Base-by-base conservation (phyloP, 2,888 invertebrate genomes). In the Mythimna ferrago region DNA sequence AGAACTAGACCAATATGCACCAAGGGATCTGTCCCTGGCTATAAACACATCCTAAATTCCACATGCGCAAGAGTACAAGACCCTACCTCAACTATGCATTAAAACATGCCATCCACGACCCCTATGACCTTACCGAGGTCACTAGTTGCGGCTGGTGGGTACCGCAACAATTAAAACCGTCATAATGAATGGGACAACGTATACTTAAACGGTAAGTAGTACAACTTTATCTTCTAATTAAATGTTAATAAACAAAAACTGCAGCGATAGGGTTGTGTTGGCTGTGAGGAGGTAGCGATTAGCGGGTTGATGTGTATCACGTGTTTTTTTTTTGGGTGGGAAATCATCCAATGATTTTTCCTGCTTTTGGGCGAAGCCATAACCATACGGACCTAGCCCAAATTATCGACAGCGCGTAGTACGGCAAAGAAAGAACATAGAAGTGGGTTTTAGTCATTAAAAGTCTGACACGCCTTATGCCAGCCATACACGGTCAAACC, bases 221-320 rank as follows among this genome's bases (percentile, higher is more conserved):
- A 91, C 88, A 89, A 92, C 92, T 93, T 91, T 92, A 93, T 93
- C 92, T 92, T 92, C 92, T 94, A 93, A 93, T 94, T 94, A 94
- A 94, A 94, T 93, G 94, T 88, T 93, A 93, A 92, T 94, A 92
- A 93, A 94, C 93, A 94, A 94, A 94, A 94, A 94, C 90, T 89
- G 83, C 78, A 81, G 80, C 78, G 81, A 89, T 89, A 82, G 81
- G 85, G 78, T 61, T 81, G 76, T 11, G 78, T 38, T 14, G 58
- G 86, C 87, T 78, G 62, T 71, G 70, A 89, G 89, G 53, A 61
- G 80, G 9, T 14, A 85, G 87, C 85, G 78, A 21, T 11, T 35
- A 75, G 79, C 78, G 82, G 58, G 51, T 61, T 57, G 2, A 16
- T 1, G 26, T 9, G 32, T 21, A 10, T 21, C 14, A 44, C 7